These are phyloP conservation scores for Chloroceryle amazona DNA, from an alignment of 2,797 vertebrate genomes.

Conservation along the genomic window DNA sequence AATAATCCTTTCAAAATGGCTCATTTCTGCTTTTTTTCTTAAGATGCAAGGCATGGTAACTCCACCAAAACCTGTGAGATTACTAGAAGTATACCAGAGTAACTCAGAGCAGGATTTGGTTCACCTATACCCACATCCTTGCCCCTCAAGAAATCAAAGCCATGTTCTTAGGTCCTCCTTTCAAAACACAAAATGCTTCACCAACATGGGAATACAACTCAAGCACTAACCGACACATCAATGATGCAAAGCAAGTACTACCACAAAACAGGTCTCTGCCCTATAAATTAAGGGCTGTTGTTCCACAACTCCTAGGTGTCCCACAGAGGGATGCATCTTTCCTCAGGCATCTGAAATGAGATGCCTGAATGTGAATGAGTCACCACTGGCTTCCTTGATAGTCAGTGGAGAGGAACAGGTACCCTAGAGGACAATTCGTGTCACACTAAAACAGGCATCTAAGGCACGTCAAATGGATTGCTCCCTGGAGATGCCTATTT, in stretches of 20 bases:
- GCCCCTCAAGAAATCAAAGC: fast-evolving
- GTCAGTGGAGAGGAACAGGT: background rate
- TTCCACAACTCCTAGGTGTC: background rate
- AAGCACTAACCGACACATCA: background rate
- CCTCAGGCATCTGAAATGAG: background rate
- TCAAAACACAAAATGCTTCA: background rate
- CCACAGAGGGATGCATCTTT: background rate
- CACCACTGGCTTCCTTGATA: background rate
- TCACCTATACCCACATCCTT: fast-evolving
- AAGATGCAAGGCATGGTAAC: background rate
- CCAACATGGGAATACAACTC: fast-evolving
- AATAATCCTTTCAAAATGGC: background rate
- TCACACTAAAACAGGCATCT: background rate
- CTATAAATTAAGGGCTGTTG: background rate
- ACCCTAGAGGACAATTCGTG: background rate
- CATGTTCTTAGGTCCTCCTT: background rate
- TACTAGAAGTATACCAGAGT: background rate
- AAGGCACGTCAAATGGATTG: background rate
- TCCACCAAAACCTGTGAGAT: background rate
- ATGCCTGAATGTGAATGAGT: background rate
- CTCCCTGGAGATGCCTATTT: background rate
- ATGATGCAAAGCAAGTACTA: background rate
- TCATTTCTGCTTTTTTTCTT: background rate
- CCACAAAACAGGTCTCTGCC: background rate
- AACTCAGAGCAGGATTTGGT: background rate